These are phyloP conservation scores for Montipora efflorescens DNA, from an alignment of 64 coral and sea anemone species.

Conservation along the genomic window DNA sequence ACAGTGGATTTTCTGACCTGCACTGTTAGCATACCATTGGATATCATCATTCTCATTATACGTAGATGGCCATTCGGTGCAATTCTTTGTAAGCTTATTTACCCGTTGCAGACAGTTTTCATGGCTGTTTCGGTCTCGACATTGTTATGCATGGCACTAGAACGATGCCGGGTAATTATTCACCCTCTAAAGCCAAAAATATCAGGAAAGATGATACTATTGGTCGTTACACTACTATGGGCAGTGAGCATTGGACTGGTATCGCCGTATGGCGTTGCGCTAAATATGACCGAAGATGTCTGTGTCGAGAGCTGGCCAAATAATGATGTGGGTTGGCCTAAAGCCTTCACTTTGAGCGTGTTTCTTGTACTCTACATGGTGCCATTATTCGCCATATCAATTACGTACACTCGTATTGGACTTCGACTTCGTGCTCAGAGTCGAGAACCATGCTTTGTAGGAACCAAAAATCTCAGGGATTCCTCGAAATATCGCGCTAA, in stretches of 20 bases:
- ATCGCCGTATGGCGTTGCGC: constrained; percentile 51
- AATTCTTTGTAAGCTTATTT: constrained; percentile 67
- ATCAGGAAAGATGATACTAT: not conserved
- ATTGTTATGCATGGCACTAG: constrained; percentile 70
- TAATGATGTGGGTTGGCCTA: not conserved
- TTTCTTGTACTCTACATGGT: constrained; percentile 69
- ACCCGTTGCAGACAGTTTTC: constrained; percentile 68
- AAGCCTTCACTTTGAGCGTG: constrained; percentile 53
- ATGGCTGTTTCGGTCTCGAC: constrained; percentile 75
- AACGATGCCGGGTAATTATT: constrained; percentile 65
- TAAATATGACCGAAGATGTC: not conserved
- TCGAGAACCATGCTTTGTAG: not conserved
- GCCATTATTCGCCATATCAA: constrained; percentile 60
- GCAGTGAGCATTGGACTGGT: constrained; percentile 32
- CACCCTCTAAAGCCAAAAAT: constrained; percentile 65
- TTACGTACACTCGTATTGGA: constrained; percentile 51
- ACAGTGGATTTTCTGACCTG: constrained; percentile 66
- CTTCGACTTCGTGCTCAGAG: constrained; percentile 15
- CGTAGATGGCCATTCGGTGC: constrained; percentile 53
- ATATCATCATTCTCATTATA: constrained; percentile 28
- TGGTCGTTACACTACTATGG: constrained; percentile 46
- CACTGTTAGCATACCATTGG: constrained; percentile 66
- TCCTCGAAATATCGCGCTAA: not conserved
- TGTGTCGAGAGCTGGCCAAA: constrained; percentile 74
- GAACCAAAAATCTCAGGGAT: not conserved